Evolutionary conservation across 2,888 invertebrate genomes (phyloP), one percentile per base, ranked within the genome.

Genomic region (Cheilosia urbana): DNA sequence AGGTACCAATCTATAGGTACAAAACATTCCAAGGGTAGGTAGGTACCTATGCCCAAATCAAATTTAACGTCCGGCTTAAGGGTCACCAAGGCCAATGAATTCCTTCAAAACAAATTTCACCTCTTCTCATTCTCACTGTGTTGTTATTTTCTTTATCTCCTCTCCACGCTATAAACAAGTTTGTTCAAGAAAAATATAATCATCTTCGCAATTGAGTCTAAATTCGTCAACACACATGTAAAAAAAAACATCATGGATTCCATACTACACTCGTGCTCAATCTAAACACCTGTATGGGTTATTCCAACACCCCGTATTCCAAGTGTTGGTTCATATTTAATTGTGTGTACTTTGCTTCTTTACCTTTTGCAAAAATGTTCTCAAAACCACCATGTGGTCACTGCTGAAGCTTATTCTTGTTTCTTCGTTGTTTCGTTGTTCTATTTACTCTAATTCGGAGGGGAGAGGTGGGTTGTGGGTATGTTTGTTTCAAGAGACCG

Each of bases 31-130:
- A 58, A 60, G n/a, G n/a, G n/a, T n/a, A n/a, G n/a, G n/a, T n/a
- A 45, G 11, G 27, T 19, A 51, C 40, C 45, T 37, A 37, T 37
- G 7, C 13, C 40, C n/a, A 45, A 63, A 51, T 45, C 51, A 15
- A 77, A 78, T 68, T 72, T 42, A 66, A 40, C 69, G 37, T 57
- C 37, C 13, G 19, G 13, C 24, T 13, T 9, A 66, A 80, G 85
- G 80, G 85, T 80, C 85, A 85, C 45, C 80, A 85, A 85, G 76
- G 81, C 76, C 76, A 81, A 77, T 72, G 81, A 45, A 85, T 77
- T 76, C 71, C 76, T 62, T 72, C 65, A 84, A 79, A 84, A 65
- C 69, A 79, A 71, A 75, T 34, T 51, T 73, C 62, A 73, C 78
- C 78, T 73, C 68, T 51, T 9, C 34, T 17, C 42, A 13, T 40